phyloP scores from a whole-genome alignment of 2,113 vertebrate species.

The Alosa alosa region DNA sequence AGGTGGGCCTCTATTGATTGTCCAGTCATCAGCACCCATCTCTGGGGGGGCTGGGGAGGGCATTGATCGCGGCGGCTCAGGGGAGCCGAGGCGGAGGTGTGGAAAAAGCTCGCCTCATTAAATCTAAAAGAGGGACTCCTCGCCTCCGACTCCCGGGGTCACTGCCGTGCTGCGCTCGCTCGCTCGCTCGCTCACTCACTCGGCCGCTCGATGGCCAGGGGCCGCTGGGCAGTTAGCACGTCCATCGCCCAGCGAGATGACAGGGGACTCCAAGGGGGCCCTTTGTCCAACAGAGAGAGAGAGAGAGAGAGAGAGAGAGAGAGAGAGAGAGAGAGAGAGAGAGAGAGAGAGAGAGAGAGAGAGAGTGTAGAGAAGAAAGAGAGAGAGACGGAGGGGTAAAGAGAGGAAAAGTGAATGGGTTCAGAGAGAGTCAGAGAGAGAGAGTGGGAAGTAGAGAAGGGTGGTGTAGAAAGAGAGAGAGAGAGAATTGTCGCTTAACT shows the following conservation, averaged over 20 bases:
- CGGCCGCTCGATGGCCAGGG: conserved; percentile 44
- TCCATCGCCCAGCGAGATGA: conserved; percentile 66
- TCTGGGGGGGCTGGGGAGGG: conserved; percentile 54
- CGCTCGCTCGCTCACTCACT: conserved; percentile 31
- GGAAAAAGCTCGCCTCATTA: conserved; percentile 49
- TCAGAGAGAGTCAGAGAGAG: not conserved
- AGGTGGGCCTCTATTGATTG: conserved; percentile 68
- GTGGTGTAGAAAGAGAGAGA: conserved; percentile 33
- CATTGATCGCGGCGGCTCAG: conserved; percentile 56
- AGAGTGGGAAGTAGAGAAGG: conserved; percentile 42
- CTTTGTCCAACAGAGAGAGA: conserved; percentile 36
- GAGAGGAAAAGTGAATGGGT: not conserved
- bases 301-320: conserved; percentile 28
- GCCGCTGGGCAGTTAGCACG: conserved; percentile 66
- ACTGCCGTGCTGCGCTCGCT: conserved; percentile 34
- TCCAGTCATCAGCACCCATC: conserved; percentile 67
- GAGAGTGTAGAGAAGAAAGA: no score
- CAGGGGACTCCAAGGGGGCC: conserved; percentile 56
- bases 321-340: not conserved
- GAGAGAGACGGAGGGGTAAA: not conserved
- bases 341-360: conserved; percentile 45
- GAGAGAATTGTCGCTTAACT: not conserved
- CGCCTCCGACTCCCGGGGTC: conserved; percentile 53
- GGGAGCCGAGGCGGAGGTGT: conserved; percentile 52
- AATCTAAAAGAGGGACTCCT: conserved; percentile 46